These are phyloP conservation scores for Mormoops blainvillei DNA, from an alignment of 2,113 vertebrate species.

Conservation along the genomic window DNA sequence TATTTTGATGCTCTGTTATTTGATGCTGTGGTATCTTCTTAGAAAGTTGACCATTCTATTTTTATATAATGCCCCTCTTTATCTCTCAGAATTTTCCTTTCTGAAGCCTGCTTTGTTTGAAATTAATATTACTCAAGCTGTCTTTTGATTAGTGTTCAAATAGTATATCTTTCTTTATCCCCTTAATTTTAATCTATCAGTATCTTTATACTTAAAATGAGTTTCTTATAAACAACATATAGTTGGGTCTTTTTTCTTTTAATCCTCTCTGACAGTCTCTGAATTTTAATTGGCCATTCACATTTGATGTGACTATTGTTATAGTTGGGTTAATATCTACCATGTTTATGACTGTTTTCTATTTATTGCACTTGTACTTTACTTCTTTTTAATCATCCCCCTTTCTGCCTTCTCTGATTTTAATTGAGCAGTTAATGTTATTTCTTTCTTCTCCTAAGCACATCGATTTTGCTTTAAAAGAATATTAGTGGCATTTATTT, in stretches of 20 bases:
- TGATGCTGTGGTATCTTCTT: not conserved
- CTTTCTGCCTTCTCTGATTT: not conserved
- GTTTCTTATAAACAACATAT: not conserved
- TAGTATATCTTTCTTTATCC: not conserved
- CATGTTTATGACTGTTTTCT: not conserved
- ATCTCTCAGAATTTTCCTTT: not conserved
- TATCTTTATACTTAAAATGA: conserved; percentile 9
- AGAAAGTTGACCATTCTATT: not conserved
- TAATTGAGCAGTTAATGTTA: not conserved
- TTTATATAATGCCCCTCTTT: not conserved
- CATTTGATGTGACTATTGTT: not conserved
- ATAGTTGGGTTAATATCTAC: not conserved
- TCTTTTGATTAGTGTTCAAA: not conserved
- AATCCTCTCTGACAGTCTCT: not conserved
- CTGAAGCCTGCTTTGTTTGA: not conserved
- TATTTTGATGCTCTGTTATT: not conserved
- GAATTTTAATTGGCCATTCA: not conserved
- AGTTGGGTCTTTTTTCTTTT: not conserved
- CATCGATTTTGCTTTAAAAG: not conserved
- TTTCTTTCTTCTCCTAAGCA: not conserved
- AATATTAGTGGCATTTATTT: not conserved
- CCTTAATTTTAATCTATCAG: not conserved
- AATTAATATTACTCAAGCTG: not conserved
- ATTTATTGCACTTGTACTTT: not conserved
- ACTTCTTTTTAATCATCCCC: not conserved